Evolutionary conservation across 2,113 vertebrate species (phyloP), one percentile per base, ranked within the genome.

Genomic region (Dinomys branickii): DNA sequence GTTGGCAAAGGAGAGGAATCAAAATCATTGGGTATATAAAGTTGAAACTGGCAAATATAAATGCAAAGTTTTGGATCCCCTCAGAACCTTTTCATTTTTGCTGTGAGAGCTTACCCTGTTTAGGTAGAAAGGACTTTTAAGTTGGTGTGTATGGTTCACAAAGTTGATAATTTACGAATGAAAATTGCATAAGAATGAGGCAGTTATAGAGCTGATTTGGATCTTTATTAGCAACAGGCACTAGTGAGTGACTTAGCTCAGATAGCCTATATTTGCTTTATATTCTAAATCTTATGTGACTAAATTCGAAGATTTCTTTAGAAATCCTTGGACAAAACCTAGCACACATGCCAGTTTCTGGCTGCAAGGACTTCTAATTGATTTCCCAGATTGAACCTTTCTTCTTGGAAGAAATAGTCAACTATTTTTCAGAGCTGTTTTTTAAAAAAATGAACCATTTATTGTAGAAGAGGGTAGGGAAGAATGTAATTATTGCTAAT

Each of bases 241-340:
- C 9, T 85, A 69, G 58, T 3, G 77, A 78, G 22, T 63, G 52
- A 61, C 84, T 96, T 85, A 47, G 22, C 7, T 52, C 75, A 85
- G 58, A 47, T 69, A 87, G 50, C 0, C 7, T 82, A 47, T 90
- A 89, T 33, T 96, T 96, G 16, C 84, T 94, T 83, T 88, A 33
- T 95, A 54, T 88, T 94, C 16, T 33, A 44, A 92, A 24, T 90
- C 20, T 94, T 91, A 47, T 13, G 63, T 83, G 52, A 61, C 16
- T 82, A 73, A 73, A 73, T 50, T 95, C 93, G 73, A 96, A 61
- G 47, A 28, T 88, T 81, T 95, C 13, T 87, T 93, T 44, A 33
- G 58, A 94, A 50, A 9, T 5, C 9, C 47, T n/a, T n/a, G n/a
- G n/a, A n/a, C n/a, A n/a, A n/a, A n/a, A n/a, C n/a, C n/a, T n/a